phyloP scores from a whole-genome alignment of 2,113 vertebrate species.

The Corythaixoides concolor region DNA sequence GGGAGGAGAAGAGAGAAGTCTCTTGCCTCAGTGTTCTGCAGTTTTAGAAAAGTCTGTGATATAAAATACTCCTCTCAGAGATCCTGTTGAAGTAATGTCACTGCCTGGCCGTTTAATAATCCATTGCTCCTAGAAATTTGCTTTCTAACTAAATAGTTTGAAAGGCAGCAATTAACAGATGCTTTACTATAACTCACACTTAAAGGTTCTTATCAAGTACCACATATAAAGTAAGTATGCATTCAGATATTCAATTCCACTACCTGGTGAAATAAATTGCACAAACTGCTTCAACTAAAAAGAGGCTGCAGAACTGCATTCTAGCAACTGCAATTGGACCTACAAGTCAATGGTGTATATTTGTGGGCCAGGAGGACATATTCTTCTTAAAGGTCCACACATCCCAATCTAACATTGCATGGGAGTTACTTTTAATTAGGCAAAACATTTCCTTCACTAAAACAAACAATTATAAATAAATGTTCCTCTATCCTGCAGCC shows the following conservation, averaged over 20 bases:
- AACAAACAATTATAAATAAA: not conserved
- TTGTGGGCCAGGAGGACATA: not conserved
- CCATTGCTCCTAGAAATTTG: not conserved
- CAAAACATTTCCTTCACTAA: not conserved
- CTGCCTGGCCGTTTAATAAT: not conserved
- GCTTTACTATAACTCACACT: not conserved
- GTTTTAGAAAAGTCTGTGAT: not conserved
- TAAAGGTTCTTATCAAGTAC: not conserved
- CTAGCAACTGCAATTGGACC: not conserved
- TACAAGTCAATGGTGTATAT: not conserved
- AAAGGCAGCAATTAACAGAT: not conserved
- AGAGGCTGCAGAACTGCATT: not conserved
- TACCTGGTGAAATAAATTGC: not conserved
- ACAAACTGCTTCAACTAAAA: not conserved
- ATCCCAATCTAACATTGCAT: not conserved
- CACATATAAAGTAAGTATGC: not conserved
- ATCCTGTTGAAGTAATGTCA: not conserved
- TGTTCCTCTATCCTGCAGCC: not conserved
- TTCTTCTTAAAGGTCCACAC: not conserved
- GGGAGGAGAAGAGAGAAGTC: not conserved
- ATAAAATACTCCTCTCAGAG: not conserved
- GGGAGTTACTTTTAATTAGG: not conserved
- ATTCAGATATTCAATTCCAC: not conserved
- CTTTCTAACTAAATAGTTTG: not conserved
- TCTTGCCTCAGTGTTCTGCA: not conserved